These are phyloP conservation scores for Aphaenogaster ashmeadi DNA, from an alignment of 1,140 invertebrate genomes.

Conservation along the genomic window DNA sequence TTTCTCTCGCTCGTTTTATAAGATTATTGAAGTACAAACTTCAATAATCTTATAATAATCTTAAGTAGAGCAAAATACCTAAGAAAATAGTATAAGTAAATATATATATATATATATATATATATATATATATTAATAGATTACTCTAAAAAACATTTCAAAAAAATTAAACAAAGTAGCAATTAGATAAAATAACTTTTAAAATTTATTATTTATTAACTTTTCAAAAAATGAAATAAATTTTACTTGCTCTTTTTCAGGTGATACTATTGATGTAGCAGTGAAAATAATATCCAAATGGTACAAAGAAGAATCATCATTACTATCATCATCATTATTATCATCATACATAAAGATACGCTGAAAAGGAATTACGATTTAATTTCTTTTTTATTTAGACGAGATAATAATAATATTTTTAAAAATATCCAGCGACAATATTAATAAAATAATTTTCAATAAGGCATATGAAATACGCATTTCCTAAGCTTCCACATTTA, in stretches of 20 bases:
- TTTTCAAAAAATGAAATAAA: constrained; percentile 38
- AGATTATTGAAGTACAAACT: constrained; percentile 8
- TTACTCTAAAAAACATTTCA: not conserved
- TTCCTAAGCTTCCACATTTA: not conserved
- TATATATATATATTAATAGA: no score
- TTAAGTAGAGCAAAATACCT: not conserved
- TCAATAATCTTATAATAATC: not conserved
- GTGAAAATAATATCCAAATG: constrained; percentile 71
- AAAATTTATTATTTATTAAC: not conserved
- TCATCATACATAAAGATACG: not conserved
- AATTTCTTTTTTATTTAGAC: not conserved
- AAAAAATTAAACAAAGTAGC: not conserved
- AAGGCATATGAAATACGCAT: not conserved
- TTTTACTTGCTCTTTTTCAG: constrained; percentile 64
- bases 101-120: no score
- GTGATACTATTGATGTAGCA: constrained; percentile 75
- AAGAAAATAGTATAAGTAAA: not conserved
- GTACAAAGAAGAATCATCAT: constrained; percentile 23
- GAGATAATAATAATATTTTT: not conserved
- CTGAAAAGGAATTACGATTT: not conserved
- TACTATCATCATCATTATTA: not conserved
- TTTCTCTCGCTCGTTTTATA: not conserved
- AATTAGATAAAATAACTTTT: not conserved
- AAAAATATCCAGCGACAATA: not conserved
- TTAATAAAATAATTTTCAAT: not conserved